Evolutionary conservation across 1,140 invertebrate species (phyloP).

Genomic region (Linepithema humile): DNA sequence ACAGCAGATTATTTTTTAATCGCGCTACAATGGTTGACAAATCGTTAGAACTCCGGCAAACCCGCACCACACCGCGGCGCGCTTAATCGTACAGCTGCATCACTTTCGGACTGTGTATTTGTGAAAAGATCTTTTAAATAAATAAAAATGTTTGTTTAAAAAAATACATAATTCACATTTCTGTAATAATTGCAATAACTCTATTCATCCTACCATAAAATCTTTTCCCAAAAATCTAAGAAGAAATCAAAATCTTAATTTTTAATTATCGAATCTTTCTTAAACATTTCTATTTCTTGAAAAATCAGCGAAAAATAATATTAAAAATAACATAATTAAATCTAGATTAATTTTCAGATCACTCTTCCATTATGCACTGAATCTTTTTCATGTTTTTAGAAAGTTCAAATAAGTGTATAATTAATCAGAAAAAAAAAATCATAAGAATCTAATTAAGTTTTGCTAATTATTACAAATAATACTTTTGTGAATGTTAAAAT

Average conservation of each 20-base stretch:
- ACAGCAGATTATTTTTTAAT: neutral
- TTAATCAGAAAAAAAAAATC: neutral
- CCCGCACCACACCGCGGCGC: too few relatives aligned
- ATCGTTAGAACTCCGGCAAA: neutral
- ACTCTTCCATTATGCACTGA: neutral
- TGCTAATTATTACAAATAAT: neutral
- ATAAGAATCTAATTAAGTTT: neutral
- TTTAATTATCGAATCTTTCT: neutral
- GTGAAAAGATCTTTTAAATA: neutral
- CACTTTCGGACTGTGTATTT: neutral
- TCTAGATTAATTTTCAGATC: neutral
- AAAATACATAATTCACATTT: too few relatives aligned
- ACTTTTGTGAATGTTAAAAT: conserved; percentile 6
- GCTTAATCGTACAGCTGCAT: neutral
- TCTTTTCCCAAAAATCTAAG: neutral
- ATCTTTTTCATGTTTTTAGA: neutral
- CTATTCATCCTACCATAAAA: neutral
- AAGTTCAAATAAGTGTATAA: conserved; percentile 20
- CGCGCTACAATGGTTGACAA: neutral
- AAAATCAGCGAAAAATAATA: neutral
- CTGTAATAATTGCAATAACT: too few relatives aligned
- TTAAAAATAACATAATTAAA: neutral
- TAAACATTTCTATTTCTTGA: neutral
- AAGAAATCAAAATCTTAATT: neutral
- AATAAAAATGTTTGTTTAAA: neutral